Conservation (phyloP, 2,888 invertebrate genomes). For the Clepsis dumicolana region DNA sequence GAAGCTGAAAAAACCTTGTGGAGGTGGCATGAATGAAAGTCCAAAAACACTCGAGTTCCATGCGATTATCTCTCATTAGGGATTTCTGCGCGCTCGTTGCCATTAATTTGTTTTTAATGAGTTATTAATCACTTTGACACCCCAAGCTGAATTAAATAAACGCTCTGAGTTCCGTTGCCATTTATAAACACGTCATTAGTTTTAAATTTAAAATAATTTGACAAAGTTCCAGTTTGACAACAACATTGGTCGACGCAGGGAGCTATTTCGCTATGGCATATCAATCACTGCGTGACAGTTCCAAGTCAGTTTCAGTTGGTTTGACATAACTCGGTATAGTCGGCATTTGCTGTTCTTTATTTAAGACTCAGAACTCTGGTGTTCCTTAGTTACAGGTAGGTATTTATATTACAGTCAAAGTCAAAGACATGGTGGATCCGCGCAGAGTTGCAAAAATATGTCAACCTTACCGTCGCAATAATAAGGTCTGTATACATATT, state of each 20-base stretch:
- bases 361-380: too few species aligned
- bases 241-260: background rate
- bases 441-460: too few species aligned
- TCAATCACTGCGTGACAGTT: background rate
- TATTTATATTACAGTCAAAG: too few species aligned
- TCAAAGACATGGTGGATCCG: too few species aligned
- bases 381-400: too few species aligned
- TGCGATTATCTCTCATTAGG: background rate
- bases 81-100: background rate
- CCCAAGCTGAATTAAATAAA: background rate
- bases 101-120: background rate
- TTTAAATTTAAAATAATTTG: background rate
- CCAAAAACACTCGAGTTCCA: background rate
- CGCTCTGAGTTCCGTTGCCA: background rate
- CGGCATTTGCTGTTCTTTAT: too few species aligned
- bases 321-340: background rate
- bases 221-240: background rate
- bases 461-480: too few species aligned
- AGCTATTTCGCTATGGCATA: too few species aligned
- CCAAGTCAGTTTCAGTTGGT: background rate
- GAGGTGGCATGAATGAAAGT: too few species aligned
- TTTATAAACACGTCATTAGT: background rate
- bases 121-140: constrained; percentile 8
- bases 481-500: too few species aligned
- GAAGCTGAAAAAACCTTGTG: too few species aligned